Evolutionary conservation across 2,888 invertebrate species (phyloP), one percentile per base, ranked within the genome.

Genomic region (Sphinx pinastri): DNA sequence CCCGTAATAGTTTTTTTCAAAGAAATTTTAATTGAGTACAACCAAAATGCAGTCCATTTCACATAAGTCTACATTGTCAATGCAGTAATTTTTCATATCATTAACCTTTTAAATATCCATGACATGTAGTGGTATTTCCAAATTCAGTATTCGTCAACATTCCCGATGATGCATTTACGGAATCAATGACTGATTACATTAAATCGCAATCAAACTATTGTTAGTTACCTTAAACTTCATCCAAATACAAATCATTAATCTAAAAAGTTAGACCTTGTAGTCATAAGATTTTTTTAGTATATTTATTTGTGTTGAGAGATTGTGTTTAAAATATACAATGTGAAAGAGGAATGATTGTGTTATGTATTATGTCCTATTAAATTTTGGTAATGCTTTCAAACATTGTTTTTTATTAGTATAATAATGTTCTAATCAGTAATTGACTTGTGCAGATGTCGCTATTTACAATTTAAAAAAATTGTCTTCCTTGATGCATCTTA

Each of bases 221-320:
- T 70, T 57, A 79, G 80, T 80, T 81, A 81, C 79, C 80, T 77
- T 70, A 52, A 73, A 71, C 70, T 68, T 77, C 77, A 77, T 72
- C 68, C 55, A 68, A 67, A 73, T 73, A 76, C 76, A 79, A 78
- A 72, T 75, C 78, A 78, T 71, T 68, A 72, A 72, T 75, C 73
- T 74, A 73, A 66, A 69, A 57, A 77, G 77, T 76, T 69, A 76
- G 73, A 77, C 74, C 74, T 69, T 78, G 76, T 80, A 74, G 76
- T 71, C 75, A 7, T 83, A 81, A 80, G 80, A 77, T 83, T 83
- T 84, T 85, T 84, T 84, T 87, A 84, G 82, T 81, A 85, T 89
- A 89, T 90, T 89, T 91, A 89, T 88, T 86, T 88, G 63, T 90
- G 86, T 89, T 63, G 82, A 83, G 79, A 83, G 81, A 87, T 90